Conservation (phyloP, 1,140 invertebrate species). For the Caenorhabditis latens region DNA sequence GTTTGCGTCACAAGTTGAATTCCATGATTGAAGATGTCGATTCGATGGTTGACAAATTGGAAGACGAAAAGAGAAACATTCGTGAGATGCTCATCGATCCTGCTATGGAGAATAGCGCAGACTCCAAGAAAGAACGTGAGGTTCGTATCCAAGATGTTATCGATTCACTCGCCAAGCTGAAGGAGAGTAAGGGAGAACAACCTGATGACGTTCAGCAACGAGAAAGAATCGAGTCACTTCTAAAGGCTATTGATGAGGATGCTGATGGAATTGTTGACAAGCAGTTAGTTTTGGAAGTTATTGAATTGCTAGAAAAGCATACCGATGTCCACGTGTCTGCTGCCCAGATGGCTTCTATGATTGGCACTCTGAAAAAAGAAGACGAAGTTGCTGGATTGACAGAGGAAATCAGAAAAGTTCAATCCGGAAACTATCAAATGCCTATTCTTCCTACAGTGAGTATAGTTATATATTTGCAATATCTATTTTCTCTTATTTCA, state of each 20-base stretch:
- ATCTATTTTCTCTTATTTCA: not conserved
- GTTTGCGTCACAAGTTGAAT: conserved; percentile 67
- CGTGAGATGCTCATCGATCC: conserved; percentile 66
- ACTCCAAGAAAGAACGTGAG: conserved; percentile 63
- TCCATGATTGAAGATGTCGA: conserved; percentile 71
- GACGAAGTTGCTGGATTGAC: conserved; percentile 53
- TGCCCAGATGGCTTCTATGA: conserved; percentile 65
- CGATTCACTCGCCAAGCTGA: conserved; percentile 61
- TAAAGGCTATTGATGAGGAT: conserved; percentile 68
- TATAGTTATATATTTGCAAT: not conserved
- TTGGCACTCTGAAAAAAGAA: conserved; percentile 63
- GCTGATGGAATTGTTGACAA: conserved; percentile 67
- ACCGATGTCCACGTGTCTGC: conserved; percentile 65
- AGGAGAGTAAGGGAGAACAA: conserved; percentile 62
- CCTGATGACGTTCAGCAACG: conserved; percentile 45
- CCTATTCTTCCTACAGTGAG: conserved; percentile 19
- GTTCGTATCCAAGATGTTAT: conserved; percentile 67
- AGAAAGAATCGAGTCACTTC: conserved; percentile 57
- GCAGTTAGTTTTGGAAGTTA: conserved; percentile 67
- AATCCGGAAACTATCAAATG: conserved; percentile 48
- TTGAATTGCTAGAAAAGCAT: conserved; percentile 68
- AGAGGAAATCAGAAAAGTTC: conserved; percentile 45
- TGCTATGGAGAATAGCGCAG: conserved; percentile 58
- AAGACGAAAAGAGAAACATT: conserved; percentile 66
- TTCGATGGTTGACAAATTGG: conserved; percentile 67